Evolutionary conservation across 1,140 invertebrate genomes (phyloP).

Genomic region (Microplitis demolitor): DNA sequence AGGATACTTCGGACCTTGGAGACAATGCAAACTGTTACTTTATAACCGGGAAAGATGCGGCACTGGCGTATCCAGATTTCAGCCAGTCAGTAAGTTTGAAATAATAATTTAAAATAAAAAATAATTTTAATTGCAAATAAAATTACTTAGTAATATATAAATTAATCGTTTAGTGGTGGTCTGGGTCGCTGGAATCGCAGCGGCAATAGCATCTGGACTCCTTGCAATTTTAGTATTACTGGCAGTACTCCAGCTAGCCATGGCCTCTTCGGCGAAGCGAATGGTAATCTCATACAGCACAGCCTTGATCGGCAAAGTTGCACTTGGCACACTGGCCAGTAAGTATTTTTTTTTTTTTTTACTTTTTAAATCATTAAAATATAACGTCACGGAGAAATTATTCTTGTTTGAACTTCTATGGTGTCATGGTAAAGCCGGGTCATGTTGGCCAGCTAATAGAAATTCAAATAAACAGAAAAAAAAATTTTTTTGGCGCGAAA

Average conservation of each 20-base stretch:
- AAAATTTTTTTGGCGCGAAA: no score
- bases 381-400: no score
- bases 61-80: constrained; percentile 75
- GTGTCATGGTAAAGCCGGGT: no score
- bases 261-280: constrained; percentile 81
- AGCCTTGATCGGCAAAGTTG: constrained; percentile 76
- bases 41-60: constrained; percentile 84
- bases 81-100: constrained; percentile 72
- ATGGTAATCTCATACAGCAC: constrained; percentile 76
- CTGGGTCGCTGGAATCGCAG: constrained; percentile 77
- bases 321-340: constrained; percentile 77
- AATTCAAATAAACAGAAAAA: no score
- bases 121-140: neutral
- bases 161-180: constrained; percentile 72
- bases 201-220: constrained; percentile 70
- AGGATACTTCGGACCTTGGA: constrained; percentile 86
- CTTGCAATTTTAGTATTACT: constrained; percentile 77
- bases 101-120: neutral
- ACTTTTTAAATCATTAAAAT: neutral
- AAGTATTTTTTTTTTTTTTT: constrained; percentile 54
- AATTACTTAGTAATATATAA: neutral
- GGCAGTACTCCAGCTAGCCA: constrained; percentile 79
- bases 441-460: no score
- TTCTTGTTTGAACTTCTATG: no score
- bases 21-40: constrained; percentile 77